Percentiles rank a stretch among this genome's conserved stretches.
Conservation (phyloP, 2,797 vertebrate species). For the Mormyrus hasselquistii region DNA sequence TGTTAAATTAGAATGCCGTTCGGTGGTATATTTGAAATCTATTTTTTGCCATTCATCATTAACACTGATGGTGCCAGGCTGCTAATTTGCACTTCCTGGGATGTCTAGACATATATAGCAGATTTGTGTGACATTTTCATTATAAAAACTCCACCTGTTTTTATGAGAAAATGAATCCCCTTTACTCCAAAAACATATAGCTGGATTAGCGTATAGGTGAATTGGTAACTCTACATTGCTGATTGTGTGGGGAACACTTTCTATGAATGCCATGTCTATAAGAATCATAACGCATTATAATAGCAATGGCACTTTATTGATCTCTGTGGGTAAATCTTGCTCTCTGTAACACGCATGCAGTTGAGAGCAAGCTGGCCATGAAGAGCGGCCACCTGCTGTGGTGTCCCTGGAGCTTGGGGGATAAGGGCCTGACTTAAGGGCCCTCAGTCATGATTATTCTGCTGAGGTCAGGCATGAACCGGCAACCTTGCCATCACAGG, state of each 20-base stretch:
- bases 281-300: neutral
- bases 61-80: conserved; percentile 17
- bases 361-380: neutral
- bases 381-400: neutral
- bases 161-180: neutral
- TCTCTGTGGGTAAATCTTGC: neutral
- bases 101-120: neutral
- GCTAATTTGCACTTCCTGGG: neutral
- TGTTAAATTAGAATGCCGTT: neutral
- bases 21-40: neutral
- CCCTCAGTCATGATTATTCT: neutral
- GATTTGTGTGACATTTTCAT: neutral
- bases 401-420: neutral
- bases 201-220: neutral
- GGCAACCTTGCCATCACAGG: neutral
- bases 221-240: neutral
- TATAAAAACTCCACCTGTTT: neutral
- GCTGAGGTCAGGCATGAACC: neutral
- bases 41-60: neutral
- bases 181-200: neutral
- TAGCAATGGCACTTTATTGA: neutral
- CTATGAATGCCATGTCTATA: neutral
- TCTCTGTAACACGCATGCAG: neutral
- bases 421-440: neutral
- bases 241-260: neutral